phyloP scores from a whole-genome alignment of 2,888 invertebrate genomes.

The Maniola hyperantus region DNA sequence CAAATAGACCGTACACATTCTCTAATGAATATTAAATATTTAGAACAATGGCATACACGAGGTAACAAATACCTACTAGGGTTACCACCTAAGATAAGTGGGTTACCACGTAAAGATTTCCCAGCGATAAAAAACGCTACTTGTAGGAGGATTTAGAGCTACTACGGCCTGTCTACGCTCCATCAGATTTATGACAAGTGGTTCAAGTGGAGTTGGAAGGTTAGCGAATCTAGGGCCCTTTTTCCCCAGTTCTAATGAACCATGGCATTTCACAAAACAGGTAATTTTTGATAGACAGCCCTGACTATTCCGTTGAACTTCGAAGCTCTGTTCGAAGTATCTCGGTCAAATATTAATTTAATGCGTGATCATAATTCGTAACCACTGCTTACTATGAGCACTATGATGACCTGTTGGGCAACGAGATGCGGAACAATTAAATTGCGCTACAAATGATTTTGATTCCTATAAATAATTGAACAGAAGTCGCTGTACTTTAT shows the following conservation, averaged over 20 bases:
- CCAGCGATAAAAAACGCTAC: no score
- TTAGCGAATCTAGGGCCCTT: no score
- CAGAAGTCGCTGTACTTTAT: neutral
- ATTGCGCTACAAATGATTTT: neutral
- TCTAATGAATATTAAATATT: constrained; percentile 16
- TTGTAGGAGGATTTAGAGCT: no score
- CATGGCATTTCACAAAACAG: no score
- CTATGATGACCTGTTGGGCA: constrained; percentile 10
- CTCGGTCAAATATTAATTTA: constrained; percentile 32
- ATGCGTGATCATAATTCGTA: constrained; percentile 25
- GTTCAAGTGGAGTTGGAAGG: no score
- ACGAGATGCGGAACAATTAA: constrained; percentile 14
- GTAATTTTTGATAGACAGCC: neutral
- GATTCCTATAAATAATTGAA: neutral
- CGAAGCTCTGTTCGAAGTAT: no score
- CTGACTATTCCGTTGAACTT: constrained; percentile 16
- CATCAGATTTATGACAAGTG: no score
- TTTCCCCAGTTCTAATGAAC: no score
- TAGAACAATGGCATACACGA: constrained; percentile 8
- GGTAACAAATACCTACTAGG: neutral
- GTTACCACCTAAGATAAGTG: neutral
- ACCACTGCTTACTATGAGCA: constrained; percentile 9
- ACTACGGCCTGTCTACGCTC: no score
- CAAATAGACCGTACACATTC: constrained; percentile 3
- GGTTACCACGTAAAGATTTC: no score